These are phyloP conservation scores for Microctenopoma steveboyesi DNA, from an alignment of 2,797 vertebrate species.

Conservation along the genomic window DNA sequence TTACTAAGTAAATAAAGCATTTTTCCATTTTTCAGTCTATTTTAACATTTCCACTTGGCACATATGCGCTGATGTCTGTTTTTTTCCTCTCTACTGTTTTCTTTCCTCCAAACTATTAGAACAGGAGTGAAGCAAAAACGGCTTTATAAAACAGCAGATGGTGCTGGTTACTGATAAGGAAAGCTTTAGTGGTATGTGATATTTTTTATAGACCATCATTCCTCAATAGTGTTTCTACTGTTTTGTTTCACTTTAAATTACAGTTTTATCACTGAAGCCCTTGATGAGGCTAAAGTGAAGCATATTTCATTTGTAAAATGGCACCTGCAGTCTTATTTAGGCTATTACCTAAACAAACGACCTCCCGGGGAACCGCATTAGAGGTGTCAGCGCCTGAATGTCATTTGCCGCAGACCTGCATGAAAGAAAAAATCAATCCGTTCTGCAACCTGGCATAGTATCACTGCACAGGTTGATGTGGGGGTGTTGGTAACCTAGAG, in stretches of 20 bases:
- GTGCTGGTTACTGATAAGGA: constrained; percentile 23
- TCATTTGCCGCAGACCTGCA: constrained; percentile 42
- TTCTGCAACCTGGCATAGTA: constrained; percentile 41
- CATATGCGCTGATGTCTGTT: background rate
- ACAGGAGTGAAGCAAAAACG: background rate
- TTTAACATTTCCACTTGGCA: background rate
- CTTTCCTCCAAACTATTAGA: background rate
- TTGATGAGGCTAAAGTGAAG: constrained; percentile 35
- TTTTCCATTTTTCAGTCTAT: background rate
- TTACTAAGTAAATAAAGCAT: background rate
- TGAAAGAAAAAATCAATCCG: constrained; percentile 54
- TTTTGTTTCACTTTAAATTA: constrained; percentile 35
- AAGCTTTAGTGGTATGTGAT: constrained; percentile 1
- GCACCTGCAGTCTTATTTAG: constrained; percentile 40
- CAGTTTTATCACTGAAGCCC: constrained; percentile 31
- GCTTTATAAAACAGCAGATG: constrained; percentile 22
- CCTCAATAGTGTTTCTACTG: constrained; percentile 10
- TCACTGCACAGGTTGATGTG: constrained; percentile 29
- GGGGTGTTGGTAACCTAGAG: constrained; percentile 13
- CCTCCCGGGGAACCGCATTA: constrained; percentile 38
- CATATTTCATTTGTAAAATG: constrained; percentile 41
- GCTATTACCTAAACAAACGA: constrained; percentile 44
- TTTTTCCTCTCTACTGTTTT: background rate
- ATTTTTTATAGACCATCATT: constrained; percentile 33
- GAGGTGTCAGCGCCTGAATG: constrained; percentile 50